Evolutionary conservation across 2,888 invertebrate genomes (phyloP).

Genomic region (Macrophya annulata): DNA sequence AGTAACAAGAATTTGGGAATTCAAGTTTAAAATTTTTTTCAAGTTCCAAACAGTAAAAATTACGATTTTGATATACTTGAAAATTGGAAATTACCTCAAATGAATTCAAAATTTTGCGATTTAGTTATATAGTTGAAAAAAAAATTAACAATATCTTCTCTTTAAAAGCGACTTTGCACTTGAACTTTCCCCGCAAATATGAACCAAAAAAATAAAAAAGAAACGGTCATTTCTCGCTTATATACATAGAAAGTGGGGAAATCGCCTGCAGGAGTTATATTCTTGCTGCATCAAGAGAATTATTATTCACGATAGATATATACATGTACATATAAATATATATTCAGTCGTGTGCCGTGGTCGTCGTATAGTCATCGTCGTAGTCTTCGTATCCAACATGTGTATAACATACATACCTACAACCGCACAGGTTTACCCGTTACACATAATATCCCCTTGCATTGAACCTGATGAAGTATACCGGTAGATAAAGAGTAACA

Average conservation of each 20-base stretch:
- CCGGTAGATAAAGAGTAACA: not conserved
- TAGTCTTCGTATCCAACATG: not conserved
- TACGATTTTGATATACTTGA: too few species aligned
- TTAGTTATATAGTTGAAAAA: too few species aligned
- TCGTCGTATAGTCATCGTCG: too few species aligned
- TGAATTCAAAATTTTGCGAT: too few species aligned
- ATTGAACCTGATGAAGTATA: slow-evolving; percentile 31
- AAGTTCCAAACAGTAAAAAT: not conserved
- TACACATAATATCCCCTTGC: not conserved
- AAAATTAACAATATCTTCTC: not conserved
- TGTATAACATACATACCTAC: not conserved
- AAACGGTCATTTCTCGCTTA: not conserved
- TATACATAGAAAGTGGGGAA: slow-evolving; percentile 24
- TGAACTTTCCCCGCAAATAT: not conserved
- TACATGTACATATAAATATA: too few species aligned
- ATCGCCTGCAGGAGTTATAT: not conserved
- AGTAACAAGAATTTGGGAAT: not conserved
- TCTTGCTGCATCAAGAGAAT: not conserved
- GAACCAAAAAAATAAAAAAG: not conserved
- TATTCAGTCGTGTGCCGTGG: slow-evolving; percentile 12
- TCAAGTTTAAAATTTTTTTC: not conserved
- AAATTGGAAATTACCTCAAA: too few species aligned
- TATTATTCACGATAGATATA: not conserved
- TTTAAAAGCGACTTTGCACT: not conserved
- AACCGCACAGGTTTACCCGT: not conserved